A percentile compares a stretch with the other conserved stretches of the same genome.
phyloP scores from a whole-genome alignment of 2,113 vertebrate genomes.

The Cathartes aura region DNA sequence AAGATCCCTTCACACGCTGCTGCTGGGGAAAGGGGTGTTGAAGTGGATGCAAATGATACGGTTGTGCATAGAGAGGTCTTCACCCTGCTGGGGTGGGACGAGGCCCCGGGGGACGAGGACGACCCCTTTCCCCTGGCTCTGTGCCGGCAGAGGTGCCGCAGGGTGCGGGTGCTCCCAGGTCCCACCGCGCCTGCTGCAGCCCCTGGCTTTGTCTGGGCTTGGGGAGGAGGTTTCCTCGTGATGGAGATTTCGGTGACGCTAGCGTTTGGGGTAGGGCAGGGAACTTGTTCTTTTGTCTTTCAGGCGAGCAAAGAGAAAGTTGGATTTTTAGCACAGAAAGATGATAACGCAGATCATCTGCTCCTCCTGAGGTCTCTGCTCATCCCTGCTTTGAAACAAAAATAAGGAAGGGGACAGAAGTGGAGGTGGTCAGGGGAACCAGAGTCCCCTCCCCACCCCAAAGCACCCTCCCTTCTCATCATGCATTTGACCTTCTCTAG shows the following conservation, averaged over 20 bases:
- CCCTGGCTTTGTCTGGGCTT: not conserved
- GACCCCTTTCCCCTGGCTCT: not conserved
- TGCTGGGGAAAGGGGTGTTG: not conserved
- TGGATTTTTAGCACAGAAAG: not conserved
- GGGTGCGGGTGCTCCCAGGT: rapidly evolving
- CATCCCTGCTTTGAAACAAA: rapidly evolving
- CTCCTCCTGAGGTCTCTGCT: rapidly evolving
- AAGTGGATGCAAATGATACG: not conserved
- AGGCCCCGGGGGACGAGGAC: rapidly evolving
- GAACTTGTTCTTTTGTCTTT: not conserved
- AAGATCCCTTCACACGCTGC: not conserved
- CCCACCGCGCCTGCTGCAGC: rapidly evolving
- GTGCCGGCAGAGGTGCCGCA: not conserved
- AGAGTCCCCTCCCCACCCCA: not conserved
- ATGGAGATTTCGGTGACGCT: not conserved
- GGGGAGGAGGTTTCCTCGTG: not conserved
- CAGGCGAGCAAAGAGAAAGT: not conserved
- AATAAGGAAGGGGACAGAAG: not conserved
- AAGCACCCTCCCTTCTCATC: not conserved
- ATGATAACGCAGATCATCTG: rapidly evolving
- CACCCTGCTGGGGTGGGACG: not conserved
- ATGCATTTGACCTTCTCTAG: not conserved
- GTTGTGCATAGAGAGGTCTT: not conserved
- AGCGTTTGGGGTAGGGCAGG: not conserved
- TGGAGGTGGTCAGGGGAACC: not conserved